phyloP scores from a whole-genome alignment of 2,113 vertebrate species.

The Platanista minor region DNA sequence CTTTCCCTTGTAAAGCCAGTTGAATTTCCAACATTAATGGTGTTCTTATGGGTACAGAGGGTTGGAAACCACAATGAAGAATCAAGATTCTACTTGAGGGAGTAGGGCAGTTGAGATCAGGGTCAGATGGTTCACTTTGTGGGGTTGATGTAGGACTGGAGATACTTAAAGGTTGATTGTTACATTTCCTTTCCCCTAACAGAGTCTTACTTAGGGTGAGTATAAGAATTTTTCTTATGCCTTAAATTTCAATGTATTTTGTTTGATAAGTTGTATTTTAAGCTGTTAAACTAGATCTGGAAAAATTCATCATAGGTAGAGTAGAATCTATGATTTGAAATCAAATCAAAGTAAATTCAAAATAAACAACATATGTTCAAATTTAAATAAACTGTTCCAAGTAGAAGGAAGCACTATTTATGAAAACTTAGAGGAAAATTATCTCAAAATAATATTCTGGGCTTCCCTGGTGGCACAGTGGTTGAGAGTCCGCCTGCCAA shows the following conservation, averaged over 20 bases:
- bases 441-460: not conserved
- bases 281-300: not conserved
- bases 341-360: not conserved
- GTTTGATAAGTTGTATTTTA: not conserved
- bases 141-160: not conserved
- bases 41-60: not conserved
- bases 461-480: too few species aligned
- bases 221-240: not conserved
- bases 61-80: not conserved
- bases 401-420: not conserved
- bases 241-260: not conserved
- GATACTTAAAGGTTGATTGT: not conserved
- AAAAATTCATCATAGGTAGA: not conserved
- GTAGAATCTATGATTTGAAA: not conserved
- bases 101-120: not conserved
- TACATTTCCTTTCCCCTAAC: not conserved
- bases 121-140: not conserved
- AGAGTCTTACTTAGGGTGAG: not conserved
- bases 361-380: not conserved
- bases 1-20: too few species aligned
- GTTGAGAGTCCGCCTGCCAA: too few species aligned
- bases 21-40: not conserved
- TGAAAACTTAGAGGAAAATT: conserved; percentile 23
- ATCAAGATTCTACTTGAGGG: not conserved
- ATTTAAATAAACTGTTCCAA: not conserved